Percentiles rank a stretch among this genome's conserved stretches.
Evolutionary conservation across 2,113 vertebrate species (phyloP).

Genomic region (Ancistrus triradiatus): DNA sequence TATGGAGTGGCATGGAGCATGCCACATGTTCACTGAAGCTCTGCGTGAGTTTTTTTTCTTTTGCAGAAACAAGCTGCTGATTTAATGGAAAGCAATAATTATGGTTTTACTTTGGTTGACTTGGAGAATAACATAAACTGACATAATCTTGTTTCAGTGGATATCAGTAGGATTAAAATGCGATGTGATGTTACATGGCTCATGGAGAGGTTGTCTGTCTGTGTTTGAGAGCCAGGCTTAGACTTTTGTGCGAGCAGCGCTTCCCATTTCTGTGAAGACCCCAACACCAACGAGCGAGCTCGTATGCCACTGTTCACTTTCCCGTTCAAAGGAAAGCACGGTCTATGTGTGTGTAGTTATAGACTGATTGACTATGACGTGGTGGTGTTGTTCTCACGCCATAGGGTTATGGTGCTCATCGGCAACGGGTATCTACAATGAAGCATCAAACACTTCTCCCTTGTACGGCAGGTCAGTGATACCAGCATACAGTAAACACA

Average conservation of each 20-base stretch:
- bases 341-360: neutral
- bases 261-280: constrained; percentile 88
- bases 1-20: too few relatives aligned
- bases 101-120: too few relatives aligned
- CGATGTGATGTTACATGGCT: too few relatives aligned
- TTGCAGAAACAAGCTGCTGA: too few relatives aligned
- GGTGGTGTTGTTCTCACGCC: constrained; percentile 67
- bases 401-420: constrained; percentile 93
- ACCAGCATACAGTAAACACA: neutral
- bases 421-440: constrained; percentile 90
- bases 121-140: too few relatives aligned
- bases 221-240: constrained; percentile 84
- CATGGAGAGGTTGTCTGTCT: too few relatives aligned
- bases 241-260: constrained; percentile 85
- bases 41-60: too few relatives aligned
- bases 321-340: neutral
- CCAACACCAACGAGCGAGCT: constrained; percentile 90
- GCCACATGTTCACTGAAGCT: too few relatives aligned
- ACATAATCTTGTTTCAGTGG: too few relatives aligned
- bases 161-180: too few relatives aligned
- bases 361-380: constrained; percentile 15
- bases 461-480: constrained; percentile 84
- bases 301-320: constrained; percentile 61
- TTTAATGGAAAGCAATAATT: too few relatives aligned
- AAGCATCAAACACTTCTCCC: constrained; percentile 94